Conservation (phyloP, 1,140 invertebrate species). For the Pachypeltis micranthus region DNA sequence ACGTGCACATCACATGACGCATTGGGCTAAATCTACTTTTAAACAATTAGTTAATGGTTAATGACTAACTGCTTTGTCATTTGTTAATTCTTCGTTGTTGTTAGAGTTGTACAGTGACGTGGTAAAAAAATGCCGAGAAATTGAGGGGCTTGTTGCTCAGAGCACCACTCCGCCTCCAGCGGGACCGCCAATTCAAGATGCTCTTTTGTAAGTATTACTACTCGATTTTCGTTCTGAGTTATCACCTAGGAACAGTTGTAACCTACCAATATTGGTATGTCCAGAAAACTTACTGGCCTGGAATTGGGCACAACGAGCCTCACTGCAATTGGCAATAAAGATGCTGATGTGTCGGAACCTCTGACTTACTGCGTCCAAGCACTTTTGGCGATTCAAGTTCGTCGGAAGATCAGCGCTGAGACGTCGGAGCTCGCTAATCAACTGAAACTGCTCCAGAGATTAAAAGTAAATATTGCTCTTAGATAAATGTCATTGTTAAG, state of each 20-base stretch:
- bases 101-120: constrained; percentile 51
- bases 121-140: constrained; percentile 58
- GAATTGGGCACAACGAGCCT: constrained; percentile 20
- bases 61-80: neutral
- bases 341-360: constrained; percentile 37
- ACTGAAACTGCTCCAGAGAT: constrained; percentile 64
- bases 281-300: constrained; percentile 27
- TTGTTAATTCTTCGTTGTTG: neutral
- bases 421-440: constrained; percentile 66
- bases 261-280: no score
- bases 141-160: constrained; percentile 47
- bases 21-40: no score
- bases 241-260: no score
- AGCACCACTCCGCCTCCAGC: constrained; percentile 43
- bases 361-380: constrained; percentile 64
- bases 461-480: constrained; percentile 51
- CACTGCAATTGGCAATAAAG: constrained; percentile 13
- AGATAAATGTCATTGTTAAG: no score
- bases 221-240: no score
- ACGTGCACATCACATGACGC: no score
- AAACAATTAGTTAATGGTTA: no score
- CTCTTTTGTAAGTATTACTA: constrained; percentile 21
- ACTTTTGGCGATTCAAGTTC: constrained; percentile 56
- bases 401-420: constrained; percentile 62
- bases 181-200: constrained; percentile 29